Base-by-base conservation (phyloP, 2,888 invertebrate species). In the Spisula subtruncata region DNA sequence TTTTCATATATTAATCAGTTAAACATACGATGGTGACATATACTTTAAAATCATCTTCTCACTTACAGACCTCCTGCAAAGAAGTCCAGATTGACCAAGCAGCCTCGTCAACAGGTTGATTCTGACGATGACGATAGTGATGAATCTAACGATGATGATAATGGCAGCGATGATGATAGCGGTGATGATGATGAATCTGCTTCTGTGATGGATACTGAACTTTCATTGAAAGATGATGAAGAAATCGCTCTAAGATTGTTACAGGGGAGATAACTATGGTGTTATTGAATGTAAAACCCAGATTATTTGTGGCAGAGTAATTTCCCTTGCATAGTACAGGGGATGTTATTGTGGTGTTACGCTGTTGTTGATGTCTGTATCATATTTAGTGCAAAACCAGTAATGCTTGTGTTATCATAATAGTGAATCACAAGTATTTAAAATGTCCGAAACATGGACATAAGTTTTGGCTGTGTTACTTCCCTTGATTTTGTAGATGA, bases 201-300 rank as follows among this genome's bases (percentile, higher is more conserved):
- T 88, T 75, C 87, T 46, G 88, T 88, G 32, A 88, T 86, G 89
- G 92, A 91, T 80, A 91, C 90, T 66, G 91, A 88, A 86, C 82
- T 89, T 14, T 86, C 91, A 16, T 82, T 94, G 60, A 86, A 91
- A 87, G 93, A 92, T 82, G 94, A 94, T 88, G 94, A 94, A 85
- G 94, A 92, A 86, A 81, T 93, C 16, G 94, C 94, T 29, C 83
- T 94, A 12, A 93, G 89, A 86, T 85, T 94, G 54, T 88, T 94
- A 54, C 89, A 91, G 75, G 89, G 90, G 46, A 91, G 32, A 71
- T 87, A 79, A 75, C 41, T 6, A 0, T 48, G 46, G 48, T 46
- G 81, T 12, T 25, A 51, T 51, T 16, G 5, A 51, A 1, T 51
- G 41, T 41, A 41, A 41, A 41, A 41, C 41, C 41, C 2, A 8